Base-by-base conservation (phyloP, 2,888 invertebrate genomes). In the Cephus runcator region DNA sequence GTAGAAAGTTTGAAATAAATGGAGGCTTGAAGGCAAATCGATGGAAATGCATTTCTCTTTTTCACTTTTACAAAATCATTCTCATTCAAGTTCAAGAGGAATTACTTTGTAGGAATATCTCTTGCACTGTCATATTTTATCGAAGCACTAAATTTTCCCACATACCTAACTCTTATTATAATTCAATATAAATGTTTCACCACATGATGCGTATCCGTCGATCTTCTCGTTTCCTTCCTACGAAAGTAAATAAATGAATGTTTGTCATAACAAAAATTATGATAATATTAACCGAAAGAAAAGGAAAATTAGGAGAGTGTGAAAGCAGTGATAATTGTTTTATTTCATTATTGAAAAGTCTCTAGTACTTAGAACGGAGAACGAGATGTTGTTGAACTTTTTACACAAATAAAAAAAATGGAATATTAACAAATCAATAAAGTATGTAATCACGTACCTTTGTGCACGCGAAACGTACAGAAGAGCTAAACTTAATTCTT, bases 371-470 rank as follows among this genome's bases (percentile, higher is more conserved):
- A 83, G 83, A 79, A 76, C 78, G 69, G 76, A 78, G 56, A 56
- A 78, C 76, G 85, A 80, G 82, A 82, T 87, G 86, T 87, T 87
- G 87, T 88, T 88, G 80, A 88, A 86, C 82, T 88, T 88, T 88
- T 87, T 88, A 87, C 87, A 87, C 85, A 81, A 86, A 86, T 84
- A 56, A 40, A 56, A 56, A 15, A 85, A 86, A 81, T 83, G 82
- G 80, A 84, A 83, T 83, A 83, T 83, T 84, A 82, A 84, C 81
- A 82, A 80, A 83, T 83, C 23, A 56, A 56, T 56, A 56, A 56
- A 56, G 56, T 56, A 56, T 56, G 23, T 23, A 23, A 56, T 56
- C 6, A 56, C 23, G 23, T 56, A 56, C 56, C 56, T 56, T 56
- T 56, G 56, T 56, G 56, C 56, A 56, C 56, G 56, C 56, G 15